phyloP scores from a whole-genome alignment of 92 coral and sea anemone species.

The Epizoanthus stellaris region DNA sequence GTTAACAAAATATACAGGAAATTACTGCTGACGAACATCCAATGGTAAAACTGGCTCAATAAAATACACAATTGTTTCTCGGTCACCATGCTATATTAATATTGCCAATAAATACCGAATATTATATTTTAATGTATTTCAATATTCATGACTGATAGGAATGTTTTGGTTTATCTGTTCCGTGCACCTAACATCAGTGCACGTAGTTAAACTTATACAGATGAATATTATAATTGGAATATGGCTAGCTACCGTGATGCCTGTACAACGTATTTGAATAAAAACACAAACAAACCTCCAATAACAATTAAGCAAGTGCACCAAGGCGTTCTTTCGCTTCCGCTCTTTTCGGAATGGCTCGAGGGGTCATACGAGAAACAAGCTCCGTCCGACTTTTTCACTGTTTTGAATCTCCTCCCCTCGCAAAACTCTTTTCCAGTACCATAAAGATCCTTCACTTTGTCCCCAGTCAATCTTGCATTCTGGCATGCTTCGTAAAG shows the following conservation, averaged over 20 bases:
- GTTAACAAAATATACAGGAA: not conserved
- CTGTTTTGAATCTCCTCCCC: constrained; percentile 77
- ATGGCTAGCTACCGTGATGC: not conserved
- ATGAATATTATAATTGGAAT: not conserved
- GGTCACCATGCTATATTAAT: not conserved
- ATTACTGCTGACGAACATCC: not conserved
- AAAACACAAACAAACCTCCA: constrained; percentile 47
- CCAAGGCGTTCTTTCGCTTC: not conserved
- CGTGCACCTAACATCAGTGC: not conserved
- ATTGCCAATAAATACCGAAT: not conserved
- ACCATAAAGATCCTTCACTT: constrained; percentile 58
- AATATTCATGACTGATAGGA: constrained; percentile 2
- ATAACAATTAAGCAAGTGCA: not conserved
- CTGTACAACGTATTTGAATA: not conserved
- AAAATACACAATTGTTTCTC: not conserved
- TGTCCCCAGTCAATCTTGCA: constrained; percentile 78
- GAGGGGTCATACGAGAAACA: constrained; percentile 73
- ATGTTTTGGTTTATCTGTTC: not conserved
- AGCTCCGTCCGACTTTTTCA: constrained; percentile 48
- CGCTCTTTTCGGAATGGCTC: constrained; percentile 33
- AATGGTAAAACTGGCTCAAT: not conserved
- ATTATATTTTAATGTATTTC: not conserved
- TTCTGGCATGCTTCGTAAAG: constrained; percentile 77
- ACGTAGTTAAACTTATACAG: not conserved
- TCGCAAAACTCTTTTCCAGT: constrained; percentile 85